Base-by-base conservation (phyloP, 2,113 vertebrate species). In the Procavia capensis region DNA sequence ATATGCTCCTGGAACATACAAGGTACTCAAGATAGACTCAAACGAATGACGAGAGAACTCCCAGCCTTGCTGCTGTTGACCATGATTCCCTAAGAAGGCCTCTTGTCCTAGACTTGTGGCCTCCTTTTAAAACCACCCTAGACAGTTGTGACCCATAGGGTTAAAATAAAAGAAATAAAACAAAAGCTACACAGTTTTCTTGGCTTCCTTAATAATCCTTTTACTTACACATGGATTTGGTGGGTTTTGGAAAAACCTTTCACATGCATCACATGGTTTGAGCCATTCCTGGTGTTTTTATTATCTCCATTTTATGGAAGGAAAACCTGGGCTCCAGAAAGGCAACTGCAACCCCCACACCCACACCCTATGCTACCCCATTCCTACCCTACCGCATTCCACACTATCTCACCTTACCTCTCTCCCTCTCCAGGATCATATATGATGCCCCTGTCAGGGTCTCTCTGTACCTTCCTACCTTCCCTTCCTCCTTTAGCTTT, bases 191-290 rank as follows among this genome's bases (percentile, higher is more conserved):
- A n/a, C 9, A 57, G 22, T 54, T 22, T 84, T 74, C 54, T 50
- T 17, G 50, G 43, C 41, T 50, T 22, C 31, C 6, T 83, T 47
- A 83, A 25, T 27, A n/a, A 85, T 61, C 34, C 61, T 43, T 82
- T 93, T 50, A 39, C 74, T 70, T n/a, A 63, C 50, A 79, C 8
- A 36, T 2, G 45, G 61, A 57, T 17, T 39, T 63, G 27, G 57
- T 25, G 66, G 47, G 14, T 80, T 93, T 94, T 72, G 9, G 5
- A 64, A 66, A 91, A 92, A 83, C 63, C 63, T 50, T 66, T 31
- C 68, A 75, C 25, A 27, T 4, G 34, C 24, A 41, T 31, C 70
- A 31, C 29, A 41, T 31, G 50, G 47, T 57, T 13, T 82, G 63
- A 89, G 54, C 27, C 11, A 3, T n/a, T 68, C 6, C 34, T 11